Evolutionary conservation across 2,888 invertebrate species (phyloP).

Genomic region (Eupithecia insigniata): DNA sequence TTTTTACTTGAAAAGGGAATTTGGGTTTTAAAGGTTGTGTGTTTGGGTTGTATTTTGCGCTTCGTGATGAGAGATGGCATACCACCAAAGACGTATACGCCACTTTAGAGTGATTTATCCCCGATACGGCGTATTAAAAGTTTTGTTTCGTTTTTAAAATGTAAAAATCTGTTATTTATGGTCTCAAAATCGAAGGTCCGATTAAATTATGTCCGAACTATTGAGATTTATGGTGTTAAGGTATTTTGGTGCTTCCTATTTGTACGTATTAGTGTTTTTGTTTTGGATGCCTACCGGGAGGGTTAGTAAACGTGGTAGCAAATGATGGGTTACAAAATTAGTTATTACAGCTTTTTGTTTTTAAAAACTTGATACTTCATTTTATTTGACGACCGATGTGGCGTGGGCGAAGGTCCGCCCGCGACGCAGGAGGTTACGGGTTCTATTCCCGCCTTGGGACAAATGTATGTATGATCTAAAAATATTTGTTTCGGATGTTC

Average conservation of each 20-base stretch:
- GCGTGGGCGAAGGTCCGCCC: no score
- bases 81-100: slow-evolving; percentile 81
- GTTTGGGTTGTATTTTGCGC: slow-evolving; percentile 43
- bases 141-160: slow-evolving; percentile 80
- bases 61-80: slow-evolving; percentile 54
- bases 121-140: slow-evolving; percentile 81
- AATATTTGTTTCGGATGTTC: no score
- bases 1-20: slow-evolving; percentile 7
- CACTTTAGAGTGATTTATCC: slow-evolving; percentile 81
- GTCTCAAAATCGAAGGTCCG: slow-evolving; percentile 80
- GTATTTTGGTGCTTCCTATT: slow-evolving; percentile 68
- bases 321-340: slow-evolving; percentile 3
- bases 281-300: slow-evolving; percentile 37
- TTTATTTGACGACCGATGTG: background rate
- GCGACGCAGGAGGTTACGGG: no score
- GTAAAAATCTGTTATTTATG: slow-evolving; percentile 84
- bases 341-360: background rate
- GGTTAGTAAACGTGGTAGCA: slow-evolving; percentile 43
- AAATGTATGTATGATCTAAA: no score
- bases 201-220: slow-evolving; percentile 81
- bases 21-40: slow-evolving; percentile 15
- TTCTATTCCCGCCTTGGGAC: no score
- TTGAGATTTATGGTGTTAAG: slow-evolving; percentile 73
- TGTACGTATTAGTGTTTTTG: slow-evolving; percentile 57
- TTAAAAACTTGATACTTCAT: background rate